Conservation (phyloP, 2,797 vertebrate genomes). For the Aplochiton taeniatus region DNA sequence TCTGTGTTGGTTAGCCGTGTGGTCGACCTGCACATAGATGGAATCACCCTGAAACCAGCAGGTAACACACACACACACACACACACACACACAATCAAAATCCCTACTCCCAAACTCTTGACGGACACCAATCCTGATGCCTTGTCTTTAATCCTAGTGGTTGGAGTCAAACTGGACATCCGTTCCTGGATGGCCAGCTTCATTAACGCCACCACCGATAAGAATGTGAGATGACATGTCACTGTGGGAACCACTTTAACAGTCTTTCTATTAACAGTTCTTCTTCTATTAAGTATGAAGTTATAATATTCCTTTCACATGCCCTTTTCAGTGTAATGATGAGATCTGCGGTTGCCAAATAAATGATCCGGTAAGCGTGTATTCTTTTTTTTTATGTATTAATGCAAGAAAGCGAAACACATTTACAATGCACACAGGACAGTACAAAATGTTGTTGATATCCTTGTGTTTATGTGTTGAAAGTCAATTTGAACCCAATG, state of each 20-base stretch:
- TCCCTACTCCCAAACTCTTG: background rate
- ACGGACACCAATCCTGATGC: background rate
- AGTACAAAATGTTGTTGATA: too few relatives aligned
- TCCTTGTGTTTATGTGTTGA: background rate
- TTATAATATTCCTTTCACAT: constrained; percentile 6
- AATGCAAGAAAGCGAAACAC: too few relatives aligned
- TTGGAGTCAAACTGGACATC: constrained; percentile 90
- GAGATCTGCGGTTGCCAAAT: constrained; percentile 91
- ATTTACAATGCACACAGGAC: too few relatives aligned
- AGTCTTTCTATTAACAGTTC: background rate
- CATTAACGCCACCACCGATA: constrained; percentile 84
- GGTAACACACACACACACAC: constrained; percentile 70
- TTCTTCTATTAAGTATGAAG: too few relatives aligned
- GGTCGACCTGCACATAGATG: constrained; percentile 81
- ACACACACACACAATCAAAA: background rate
- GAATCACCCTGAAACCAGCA: constrained; percentile 88
- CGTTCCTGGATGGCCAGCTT: constrained; percentile 88
- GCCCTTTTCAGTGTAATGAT: constrained; percentile 84
- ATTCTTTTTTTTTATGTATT: background rate
- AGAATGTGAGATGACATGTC: constrained; percentile 77
- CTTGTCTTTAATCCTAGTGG: constrained; percentile 79
- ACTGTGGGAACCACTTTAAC: background rate
- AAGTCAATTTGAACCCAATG: background rate
- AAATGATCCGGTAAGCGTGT: constrained; percentile 81
- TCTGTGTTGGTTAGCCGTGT: constrained; percentile 91